phyloP scores from a whole-genome alignment of 2,113 vertebrate species.

The Hippocampus comes region DNA sequence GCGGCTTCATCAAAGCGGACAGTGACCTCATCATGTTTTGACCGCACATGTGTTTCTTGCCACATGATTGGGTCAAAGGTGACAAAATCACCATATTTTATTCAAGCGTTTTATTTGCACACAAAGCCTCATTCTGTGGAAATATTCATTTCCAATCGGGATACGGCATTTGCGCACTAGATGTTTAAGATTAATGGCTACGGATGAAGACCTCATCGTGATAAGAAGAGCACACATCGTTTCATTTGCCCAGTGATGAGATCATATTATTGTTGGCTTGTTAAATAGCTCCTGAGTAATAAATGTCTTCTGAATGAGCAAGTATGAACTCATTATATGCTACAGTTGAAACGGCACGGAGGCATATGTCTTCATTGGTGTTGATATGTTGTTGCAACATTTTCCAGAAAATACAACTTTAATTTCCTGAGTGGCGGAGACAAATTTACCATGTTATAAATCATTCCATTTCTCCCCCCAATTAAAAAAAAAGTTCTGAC shows the following conservation, averaged over 20 bases:
- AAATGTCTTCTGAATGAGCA: background rate
- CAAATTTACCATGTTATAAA: too few species aligned
- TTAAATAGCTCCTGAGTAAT: background rate
- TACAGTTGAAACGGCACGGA: background rate
- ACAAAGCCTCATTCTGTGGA: background rate
- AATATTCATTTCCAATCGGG: background rate
- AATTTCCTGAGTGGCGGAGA: background rate
- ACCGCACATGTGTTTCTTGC: background rate
- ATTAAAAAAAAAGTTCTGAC: too few species aligned
- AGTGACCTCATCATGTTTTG: background rate
- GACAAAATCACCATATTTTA: background rate
- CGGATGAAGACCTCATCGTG: background rate
- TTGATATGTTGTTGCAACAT: background rate
- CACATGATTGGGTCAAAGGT: background rate
- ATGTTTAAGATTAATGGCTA: slow-evolving; percentile 6
- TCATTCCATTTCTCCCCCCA: too few species aligned
- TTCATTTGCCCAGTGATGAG: background rate
- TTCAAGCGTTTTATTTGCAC: background rate
- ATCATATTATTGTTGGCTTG: slow-evolving; percentile 1
- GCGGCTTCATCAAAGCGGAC: slow-evolving; percentile 1
- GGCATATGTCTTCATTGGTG: background rate
- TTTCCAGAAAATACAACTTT: background rate
- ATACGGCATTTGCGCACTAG: background rate
- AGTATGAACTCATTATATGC: slow-evolving; percentile 1
- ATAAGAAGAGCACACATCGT: background rate